Conservation (phyloP, 2,888 invertebrate species). For the Drosophila formosana region DNA sequence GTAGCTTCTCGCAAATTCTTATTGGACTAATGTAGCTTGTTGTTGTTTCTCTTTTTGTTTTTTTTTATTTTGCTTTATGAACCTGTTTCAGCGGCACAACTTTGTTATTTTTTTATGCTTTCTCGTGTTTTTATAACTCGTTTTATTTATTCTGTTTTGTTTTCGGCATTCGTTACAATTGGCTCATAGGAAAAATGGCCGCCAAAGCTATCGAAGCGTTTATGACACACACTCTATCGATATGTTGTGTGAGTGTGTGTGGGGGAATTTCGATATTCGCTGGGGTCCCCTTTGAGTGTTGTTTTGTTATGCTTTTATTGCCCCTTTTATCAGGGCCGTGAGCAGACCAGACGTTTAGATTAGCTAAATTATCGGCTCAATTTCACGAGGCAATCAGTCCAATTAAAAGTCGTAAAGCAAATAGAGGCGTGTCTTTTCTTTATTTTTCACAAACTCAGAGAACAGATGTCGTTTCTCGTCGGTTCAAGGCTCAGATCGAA, state of each 20-base stretch:
- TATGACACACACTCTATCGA: constrained; percentile 31
- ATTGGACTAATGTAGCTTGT: constrained; percentile 27
- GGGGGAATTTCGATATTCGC: constrained; percentile 6
- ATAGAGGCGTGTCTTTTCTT: constrained; percentile 45
- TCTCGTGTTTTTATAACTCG: constrained; percentile 37
- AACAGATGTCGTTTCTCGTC: constrained; percentile 32
- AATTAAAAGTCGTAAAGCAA: constrained; percentile 27
- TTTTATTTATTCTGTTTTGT: constrained; percentile 71
- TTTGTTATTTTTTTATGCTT: constrained; percentile 38
- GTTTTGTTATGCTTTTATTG: constrained; percentile 20
- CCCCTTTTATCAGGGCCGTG: constrained; percentile 17
- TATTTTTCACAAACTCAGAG: constrained; percentile 12
- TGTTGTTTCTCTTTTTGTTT: constrained; percentile 43
- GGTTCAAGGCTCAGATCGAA: constrained; percentile 38
- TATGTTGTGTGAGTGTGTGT: not conserved
- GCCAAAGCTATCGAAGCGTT: constrained; percentile 42
- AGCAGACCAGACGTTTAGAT: constrained; percentile 13
- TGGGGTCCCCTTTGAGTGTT: constrained; percentile 21
- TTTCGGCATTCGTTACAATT: constrained; percentile 68
- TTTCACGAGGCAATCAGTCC: constrained; percentile 23
- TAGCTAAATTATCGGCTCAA: constrained; percentile 23
- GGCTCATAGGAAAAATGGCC: constrained; percentile 58
- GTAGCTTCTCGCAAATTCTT: constrained; percentile 54
- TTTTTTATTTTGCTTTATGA: constrained; percentile 22
- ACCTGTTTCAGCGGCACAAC: constrained; percentile 25